phyloP scores from a whole-genome alignment of 2,113 vertebrate species.

The Suricata suricatta region DNA sequence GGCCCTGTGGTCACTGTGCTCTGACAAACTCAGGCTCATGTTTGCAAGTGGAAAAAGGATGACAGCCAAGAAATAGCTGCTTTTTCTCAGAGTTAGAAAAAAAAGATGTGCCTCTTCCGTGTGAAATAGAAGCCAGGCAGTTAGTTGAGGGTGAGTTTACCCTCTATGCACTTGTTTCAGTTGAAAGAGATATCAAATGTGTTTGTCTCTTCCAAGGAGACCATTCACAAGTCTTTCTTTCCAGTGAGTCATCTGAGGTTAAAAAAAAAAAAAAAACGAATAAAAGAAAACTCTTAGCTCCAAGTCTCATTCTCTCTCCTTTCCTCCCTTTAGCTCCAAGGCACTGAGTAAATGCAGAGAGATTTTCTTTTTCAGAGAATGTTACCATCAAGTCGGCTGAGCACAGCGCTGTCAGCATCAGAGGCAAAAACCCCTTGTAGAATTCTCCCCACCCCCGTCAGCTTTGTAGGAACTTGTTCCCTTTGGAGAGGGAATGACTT shows the following conservation, averaged over 20 bases:
- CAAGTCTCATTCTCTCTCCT: not conserved
- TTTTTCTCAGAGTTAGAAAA: slow-evolving; percentile 60
- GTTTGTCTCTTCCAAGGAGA: slow-evolving; percentile 43
- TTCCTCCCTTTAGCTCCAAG: not conserved
- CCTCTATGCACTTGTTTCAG: slow-evolving; percentile 1
- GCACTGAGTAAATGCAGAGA: not conserved
- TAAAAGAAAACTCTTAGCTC: slow-evolving; percentile 2
- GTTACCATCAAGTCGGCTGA: not conserved
- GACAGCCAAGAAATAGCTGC: slow-evolving; percentile 11
- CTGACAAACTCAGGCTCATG: not conserved
- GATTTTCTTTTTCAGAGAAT: slow-evolving; percentile 2
- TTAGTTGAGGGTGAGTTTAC: slow-evolving; percentile 3
- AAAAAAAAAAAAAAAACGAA: not conserved
- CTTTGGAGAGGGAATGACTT: slow-evolving; percentile 70
- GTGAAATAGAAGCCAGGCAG: slow-evolving; percentile 45
- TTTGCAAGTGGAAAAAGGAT: not conserved
- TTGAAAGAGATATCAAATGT: not conserved
- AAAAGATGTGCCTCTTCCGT: not conserved
- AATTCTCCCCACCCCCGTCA: not conserved
- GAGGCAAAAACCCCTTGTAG: not conserved
- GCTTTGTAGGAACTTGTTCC: slow-evolving; percentile 78
- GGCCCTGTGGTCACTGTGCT: not conserved
- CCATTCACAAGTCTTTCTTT: slow-evolving; percentile 13
- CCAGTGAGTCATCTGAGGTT: slow-evolving; percentile 49
- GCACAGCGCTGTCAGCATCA: not conserved